A percentile compares a stretch with the other conserved stretches of the same genome.
Conservation (phyloP, 1,140 invertebrate genomes). For the Zaprionus tsacasi region DNA sequence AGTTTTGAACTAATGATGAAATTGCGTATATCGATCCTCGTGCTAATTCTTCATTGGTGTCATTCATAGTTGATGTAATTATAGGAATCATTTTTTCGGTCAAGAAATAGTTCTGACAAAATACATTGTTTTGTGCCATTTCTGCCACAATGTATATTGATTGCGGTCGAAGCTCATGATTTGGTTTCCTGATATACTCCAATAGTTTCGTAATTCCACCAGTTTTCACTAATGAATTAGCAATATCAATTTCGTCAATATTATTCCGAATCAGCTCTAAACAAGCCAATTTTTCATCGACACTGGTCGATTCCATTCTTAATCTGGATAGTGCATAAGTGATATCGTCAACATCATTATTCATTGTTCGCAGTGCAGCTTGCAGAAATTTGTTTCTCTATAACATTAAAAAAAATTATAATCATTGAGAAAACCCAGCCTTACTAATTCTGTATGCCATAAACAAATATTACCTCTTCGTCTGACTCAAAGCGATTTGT, state of each 20-base stretch:
- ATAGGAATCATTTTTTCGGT: slow-evolving; percentile 48
- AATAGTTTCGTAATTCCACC: slow-evolving; percentile 45
- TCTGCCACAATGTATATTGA: slow-evolving; percentile 59
- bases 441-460: not conserved
- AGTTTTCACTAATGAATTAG: slow-evolving; percentile 59
- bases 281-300: slow-evolving; percentile 50
- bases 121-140: slow-evolving; percentile 65
- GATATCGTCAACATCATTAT: slow-evolving; percentile 54
- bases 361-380: slow-evolving; percentile 49
- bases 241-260: slow-evolving; percentile 63
- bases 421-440: not conserved
- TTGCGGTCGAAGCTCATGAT: slow-evolving; percentile 30
- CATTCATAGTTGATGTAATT: slow-evolving; percentile 46
- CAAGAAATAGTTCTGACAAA: slow-evolving; percentile 58
- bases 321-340: slow-evolving; percentile 45
- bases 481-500: slow-evolving; percentile 1
- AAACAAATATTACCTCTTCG: slow-evolving; percentile 8
- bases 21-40: slow-evolving; percentile 59
- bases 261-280: slow-evolving; percentile 59
- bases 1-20: slow-evolving; percentile 64
- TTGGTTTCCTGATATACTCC: slow-evolving; percentile 30
- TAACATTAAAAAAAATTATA: slow-evolving; percentile 13
- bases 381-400: slow-evolving; percentile 51
- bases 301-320: slow-evolving; percentile 18
- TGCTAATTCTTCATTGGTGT: slow-evolving; percentile 48